phyloP scores from a whole-genome alignment of 1,140 invertebrate species.

The Probaryconus sp. region DNA sequence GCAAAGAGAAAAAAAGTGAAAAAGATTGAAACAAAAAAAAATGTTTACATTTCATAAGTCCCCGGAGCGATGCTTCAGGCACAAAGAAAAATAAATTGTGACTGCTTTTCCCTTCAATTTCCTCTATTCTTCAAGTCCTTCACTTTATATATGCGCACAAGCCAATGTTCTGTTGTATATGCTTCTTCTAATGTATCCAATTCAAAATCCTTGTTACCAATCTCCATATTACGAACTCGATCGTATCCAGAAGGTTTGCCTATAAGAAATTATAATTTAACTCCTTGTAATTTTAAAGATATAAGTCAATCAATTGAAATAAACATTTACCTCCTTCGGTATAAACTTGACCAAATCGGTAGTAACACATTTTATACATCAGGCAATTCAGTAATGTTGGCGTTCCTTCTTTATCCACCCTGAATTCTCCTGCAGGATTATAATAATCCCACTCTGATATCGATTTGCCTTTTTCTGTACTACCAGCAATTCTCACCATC shows the following conservation, averaged over 20 bases:
- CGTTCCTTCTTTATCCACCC: slow-evolving; percentile 94
- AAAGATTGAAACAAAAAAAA: slow-evolving; percentile 27
- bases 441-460: slow-evolving; percentile 99
- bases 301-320: no score
- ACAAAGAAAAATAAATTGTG: not conserved
- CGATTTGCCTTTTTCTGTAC: slow-evolving; percentile 94
- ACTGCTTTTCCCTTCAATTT: slow-evolving; percentile 56
- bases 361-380: slow-evolving; percentile 99
- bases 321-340: slow-evolving; percentile 97
- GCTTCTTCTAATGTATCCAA: slow-evolving; percentile 95
- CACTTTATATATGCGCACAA: slow-evolving; percentile 96
- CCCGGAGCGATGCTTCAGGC: no score
- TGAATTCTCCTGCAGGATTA: slow-evolving; percentile 94
- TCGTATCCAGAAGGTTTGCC: slow-evolving; percentile 94
- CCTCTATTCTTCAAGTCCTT: slow-evolving; percentile 93
- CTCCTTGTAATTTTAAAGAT: no score
- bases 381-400: slow-evolving; percentile 92
- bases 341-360: slow-evolving; percentile 95
- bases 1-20: slow-evolving; percentile 29
- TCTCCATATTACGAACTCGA: slow-evolving; percentile 93
- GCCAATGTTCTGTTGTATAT: slow-evolving; percentile 97
- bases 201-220: slow-evolving; percentile 97
- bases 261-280: slow-evolving; percentile 65
- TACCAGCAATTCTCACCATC: slow-evolving; percentile 99
- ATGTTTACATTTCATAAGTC: not conserved